Base-by-base conservation (phyloP, 2,888 invertebrate genomes). In the Drosophila mayaguana region DNA sequence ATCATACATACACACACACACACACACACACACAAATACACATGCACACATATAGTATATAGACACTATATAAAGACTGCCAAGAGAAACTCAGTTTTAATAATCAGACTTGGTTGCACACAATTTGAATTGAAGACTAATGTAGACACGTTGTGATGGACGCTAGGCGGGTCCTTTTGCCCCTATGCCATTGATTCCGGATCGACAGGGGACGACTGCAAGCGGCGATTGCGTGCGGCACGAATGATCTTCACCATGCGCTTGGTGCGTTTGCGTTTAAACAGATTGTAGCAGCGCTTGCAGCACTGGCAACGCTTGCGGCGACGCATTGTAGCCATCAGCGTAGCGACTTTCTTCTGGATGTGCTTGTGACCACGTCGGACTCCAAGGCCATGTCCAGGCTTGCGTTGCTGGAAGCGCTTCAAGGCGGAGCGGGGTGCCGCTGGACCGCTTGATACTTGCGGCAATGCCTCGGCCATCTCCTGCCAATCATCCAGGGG, bases 401-500 rank as follows among this genome's bases (percentile, higher is more conserved):
- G 3, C 2, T 5, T 18, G 18, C 63, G 50, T 25, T 51, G 63
- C 36, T 63, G 43, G 32, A 36, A 51, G 25, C 64, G 64, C n/a
- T 11, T 0, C 25, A 50, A 4, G 20, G 36, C 50, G 12, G 36
- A 9, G 1, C 28, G 16, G 0, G 1, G 18, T 2, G 3, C 1
- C 3, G 0, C 1, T 40, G 12, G 4, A n/a, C 7, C 6, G 0
- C 0, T 12, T n/a, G 12, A 2, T 18, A 16, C 14, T 12, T 2
- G 11, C 2, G 20, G 36, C 65, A 64, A 18, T 0, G 36, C 16
- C 11, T 43, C 11, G 0, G n/a, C 0, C 28, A 64, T 4, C n/a
- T 20, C n/a, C 0, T 64, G 11, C 50, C 42, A 53, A 36, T 53
- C 16, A 3, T 2, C 20, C 22, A 53, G 8, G 36, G 51, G 3